These are phyloP conservation scores for Isichthys henryi DNA, from an alignment of 2,113 vertebrate species.

Conservation along the genomic window DNA sequence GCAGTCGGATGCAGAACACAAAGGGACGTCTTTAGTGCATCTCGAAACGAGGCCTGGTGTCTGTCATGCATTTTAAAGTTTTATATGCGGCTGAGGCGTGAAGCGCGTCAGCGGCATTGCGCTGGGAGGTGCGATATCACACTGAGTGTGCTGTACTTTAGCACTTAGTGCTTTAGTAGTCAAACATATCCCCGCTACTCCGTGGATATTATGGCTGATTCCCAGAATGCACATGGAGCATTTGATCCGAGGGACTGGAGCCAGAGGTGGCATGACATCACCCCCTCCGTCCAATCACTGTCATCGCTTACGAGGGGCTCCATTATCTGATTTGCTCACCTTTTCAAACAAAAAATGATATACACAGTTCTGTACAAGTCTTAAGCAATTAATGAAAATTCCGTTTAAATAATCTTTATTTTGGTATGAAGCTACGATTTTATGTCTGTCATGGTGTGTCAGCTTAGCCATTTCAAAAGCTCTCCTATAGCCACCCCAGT, in stretches of 20 bases:
- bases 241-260: neutral
- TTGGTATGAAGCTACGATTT: neutral
- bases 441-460: no score
- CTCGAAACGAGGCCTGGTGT: neutral
- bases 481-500: neutral
- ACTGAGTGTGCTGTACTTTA: constrained; percentile 11
- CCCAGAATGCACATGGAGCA: neutral
- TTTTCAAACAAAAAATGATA: neutral
- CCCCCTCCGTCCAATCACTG: neutral
- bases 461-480: no score
- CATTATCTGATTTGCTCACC: neutral
- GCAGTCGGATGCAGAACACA: neutral
- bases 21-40: neutral
- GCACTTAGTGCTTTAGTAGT: neutral
- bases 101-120: neutral
- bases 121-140: constrained; percentile 6
- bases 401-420: neutral
- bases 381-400: neutral
- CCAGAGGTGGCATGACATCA: neutral
- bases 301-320: neutral
- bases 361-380: neutral
- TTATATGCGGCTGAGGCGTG: neutral
- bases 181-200: neutral
- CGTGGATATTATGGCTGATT: neutral
- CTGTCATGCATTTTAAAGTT: neutral